A percentile compares a stretch with the other conserved stretches of the same genome.
phyloP scores from a whole-genome alignment of 2,797 vertebrate species.

The Enteromius thamalakanensis region DNA sequence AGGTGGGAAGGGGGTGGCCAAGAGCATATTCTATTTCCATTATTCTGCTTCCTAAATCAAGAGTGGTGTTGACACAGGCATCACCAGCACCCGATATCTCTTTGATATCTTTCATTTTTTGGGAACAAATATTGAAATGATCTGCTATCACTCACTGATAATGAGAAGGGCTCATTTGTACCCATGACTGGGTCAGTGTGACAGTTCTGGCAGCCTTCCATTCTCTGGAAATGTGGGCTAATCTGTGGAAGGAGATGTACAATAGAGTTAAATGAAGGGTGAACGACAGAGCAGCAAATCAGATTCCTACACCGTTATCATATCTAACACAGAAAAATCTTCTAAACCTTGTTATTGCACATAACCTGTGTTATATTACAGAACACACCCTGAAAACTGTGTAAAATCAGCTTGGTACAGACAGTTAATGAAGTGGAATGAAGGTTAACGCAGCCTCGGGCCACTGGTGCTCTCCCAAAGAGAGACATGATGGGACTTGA shows the following conservation, averaged over 20 bases:
- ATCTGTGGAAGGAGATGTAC: slow-evolving; percentile 54
- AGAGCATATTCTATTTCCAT: slow-evolving; percentile 72
- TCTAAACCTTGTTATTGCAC: not conserved
- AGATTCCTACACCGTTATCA: slow-evolving; percentile 16
- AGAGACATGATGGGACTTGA: slow-evolving; percentile 76
- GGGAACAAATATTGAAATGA: slow-evolving; percentile 26
- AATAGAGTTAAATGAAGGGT: slow-evolving; percentile 32
- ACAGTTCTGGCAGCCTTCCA: slow-evolving; percentile 60
- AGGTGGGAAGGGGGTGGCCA: slow-evolving; percentile 66
- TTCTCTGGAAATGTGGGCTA: slow-evolving; percentile 58
- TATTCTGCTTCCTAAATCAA: slow-evolving; percentile 72
- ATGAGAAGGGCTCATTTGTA: slow-evolving; percentile 37
- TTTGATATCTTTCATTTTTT: slow-evolving; percentile 22
- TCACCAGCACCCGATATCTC: slow-evolving; percentile 38
- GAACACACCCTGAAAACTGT: slow-evolving; percentile 25
- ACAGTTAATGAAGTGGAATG: slow-evolving; percentile 65
- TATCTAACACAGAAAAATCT: slow-evolving; percentile 4
- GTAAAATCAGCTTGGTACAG: slow-evolving; percentile 47
- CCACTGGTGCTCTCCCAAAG: slow-evolving; percentile 67
- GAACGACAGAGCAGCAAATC: slow-evolving; percentile 15
- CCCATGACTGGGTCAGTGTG: slow-evolving; percentile 66
- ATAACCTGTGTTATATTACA: slow-evolving; percentile 11
- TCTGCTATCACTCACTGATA: slow-evolving; percentile 27
- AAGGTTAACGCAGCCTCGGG: slow-evolving; percentile 65
- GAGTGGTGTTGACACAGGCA: slow-evolving; percentile 66